Base-by-base conservation (phyloP, 2,797 vertebrate species). In the Hemitrygon akajei region DNA sequence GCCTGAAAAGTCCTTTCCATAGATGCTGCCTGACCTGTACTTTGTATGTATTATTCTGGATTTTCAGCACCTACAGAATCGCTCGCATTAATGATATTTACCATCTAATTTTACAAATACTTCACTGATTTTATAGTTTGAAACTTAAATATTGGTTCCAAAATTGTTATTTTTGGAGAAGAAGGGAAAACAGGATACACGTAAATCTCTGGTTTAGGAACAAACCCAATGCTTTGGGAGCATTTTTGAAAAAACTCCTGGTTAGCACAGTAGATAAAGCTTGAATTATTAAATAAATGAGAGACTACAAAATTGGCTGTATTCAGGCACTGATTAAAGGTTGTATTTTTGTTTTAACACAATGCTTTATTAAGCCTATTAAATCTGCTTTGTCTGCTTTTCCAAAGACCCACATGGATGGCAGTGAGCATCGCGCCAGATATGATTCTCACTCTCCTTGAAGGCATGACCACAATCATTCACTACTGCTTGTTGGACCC, bases 401-500 rank as follows among this genome's bases (percentile, higher is more conserved):
- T 73, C 95, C 96, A 95, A 95, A 99, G 99, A 94, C 99, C 99
- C 66, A 97, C 98, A 94, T 99, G 99, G 99, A 98, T 98, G 97
- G 98, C 98, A 87, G 97, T 98, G 79, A 97, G 98, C 95, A 98
- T 98, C 94, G 98, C 98, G 66, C 99, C 99, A 94, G 99, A 99
- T 96, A 97, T 99, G 96, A 97, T 99, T 95, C 97, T 99, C 40
- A 99, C 98, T 37, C 96, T 99, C 80, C 96, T 99, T 94, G 99
- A 99, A 95, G 99, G 99, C 47, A 97, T 99, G 94, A 99, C 99
- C 7, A 97, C 98, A 94, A 98, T 99, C 95, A 99, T 99, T 96
- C 99, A 99, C 96, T 99, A 99, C 95, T 99, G 99, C 94, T 97
- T 99, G 75, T 96, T 99, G 95, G 99, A 99, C 96, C 98, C 98